A percentile compares a stretch with the other conserved stretches of the same genome.
Evolutionary conservation across 2,888 invertebrate genomes (phyloP).

Genomic region (Operophtera brumata): DNA sequence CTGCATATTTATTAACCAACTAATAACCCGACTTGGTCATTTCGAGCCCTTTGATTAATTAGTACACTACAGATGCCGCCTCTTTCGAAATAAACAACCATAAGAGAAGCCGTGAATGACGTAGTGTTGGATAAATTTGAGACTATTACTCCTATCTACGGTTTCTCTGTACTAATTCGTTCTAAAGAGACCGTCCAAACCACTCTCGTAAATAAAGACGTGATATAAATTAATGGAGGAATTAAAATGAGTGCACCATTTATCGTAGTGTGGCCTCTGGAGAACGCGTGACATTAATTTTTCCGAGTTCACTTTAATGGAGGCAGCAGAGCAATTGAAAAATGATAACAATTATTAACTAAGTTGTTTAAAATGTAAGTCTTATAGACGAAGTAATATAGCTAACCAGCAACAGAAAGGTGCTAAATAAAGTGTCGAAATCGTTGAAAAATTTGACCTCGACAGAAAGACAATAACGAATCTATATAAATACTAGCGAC

Average conservation of each 20-base stretch:
- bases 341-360: too few species aligned
- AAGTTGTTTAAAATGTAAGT: too few species aligned
- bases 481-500: too few species aligned
- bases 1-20: slow-evolving; percentile 46
- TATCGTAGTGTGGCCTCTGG: slow-evolving; percentile 29
- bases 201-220: slow-evolving; percentile 38
- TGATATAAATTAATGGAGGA: slow-evolving; percentile 36
- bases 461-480: neutral
- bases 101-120: slow-evolving; percentile 20
- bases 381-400: neutral
- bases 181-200: slow-evolving; percentile 21
- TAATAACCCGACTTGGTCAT: slow-evolving; percentile 58
- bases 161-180: slow-evolving; percentile 32
- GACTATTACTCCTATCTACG: slow-evolving; percentile 32
- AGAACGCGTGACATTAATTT: slow-evolving; percentile 30
- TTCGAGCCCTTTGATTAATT: slow-evolving; percentile 57
- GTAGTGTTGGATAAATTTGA: slow-evolving; percentile 27
- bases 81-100: slow-evolving; percentile 33
- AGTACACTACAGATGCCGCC: slow-evolving; percentile 40
- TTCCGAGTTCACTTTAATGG: slow-evolving; percentile 20
- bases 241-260: slow-evolving; percentile 39
- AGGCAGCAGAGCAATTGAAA: slow-evolving; percentile 27
- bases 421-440: slow-evolving; percentile 11
- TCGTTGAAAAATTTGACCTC: slow-evolving; percentile 3
- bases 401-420: neutral